These are phyloP conservation scores for Pipistrellus pipistrellus DNA, from an alignment of 2,797 vertebrate genomes.

Conservation along the genomic window DNA sequence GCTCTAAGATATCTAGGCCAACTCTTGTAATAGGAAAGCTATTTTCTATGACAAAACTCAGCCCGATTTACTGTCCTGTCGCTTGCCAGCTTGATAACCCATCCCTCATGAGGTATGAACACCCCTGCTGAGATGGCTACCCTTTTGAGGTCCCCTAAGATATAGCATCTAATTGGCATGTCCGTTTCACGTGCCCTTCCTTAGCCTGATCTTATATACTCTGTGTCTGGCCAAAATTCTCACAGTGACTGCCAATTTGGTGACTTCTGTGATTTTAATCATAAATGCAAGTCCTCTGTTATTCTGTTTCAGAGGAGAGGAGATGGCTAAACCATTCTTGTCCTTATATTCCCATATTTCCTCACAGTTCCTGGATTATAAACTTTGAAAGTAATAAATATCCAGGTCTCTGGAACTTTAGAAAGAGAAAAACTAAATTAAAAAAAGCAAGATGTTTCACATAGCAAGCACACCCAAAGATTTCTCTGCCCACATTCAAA, in stretches of 20 bases:
- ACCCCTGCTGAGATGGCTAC: not conserved
- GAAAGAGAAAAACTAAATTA: not conserved
- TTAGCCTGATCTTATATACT: not conserved
- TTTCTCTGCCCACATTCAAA: not conserved
- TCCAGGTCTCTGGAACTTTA: not conserved
- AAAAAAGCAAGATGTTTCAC: not conserved
- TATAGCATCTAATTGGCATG: not conserved
- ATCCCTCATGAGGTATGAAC: not conserved
- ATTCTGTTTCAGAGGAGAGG: not conserved
- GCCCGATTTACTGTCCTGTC: not conserved
- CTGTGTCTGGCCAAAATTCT: not conserved
- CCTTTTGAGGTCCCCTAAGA: not conserved
- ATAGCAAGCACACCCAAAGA: not conserved
- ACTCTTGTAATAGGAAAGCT: not conserved
- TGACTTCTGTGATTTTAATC: not conserved
- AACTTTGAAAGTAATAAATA: not conserved
- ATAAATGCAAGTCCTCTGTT: not conserved
- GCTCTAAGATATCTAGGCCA: not conserved
- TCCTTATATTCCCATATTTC: not conserved
- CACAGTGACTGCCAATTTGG: not conserved
- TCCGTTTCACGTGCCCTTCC: not conserved
- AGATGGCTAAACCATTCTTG: not conserved
- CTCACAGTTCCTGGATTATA: not conserved
- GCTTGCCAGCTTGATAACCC: not conserved
- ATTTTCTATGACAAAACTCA: not conserved